A percentile compares a stretch with the other conserved stretches of the same genome.
phyloP scores from a whole-genome alignment of 2,113 vertebrate genomes.

The Lethenteron reissneri region DNA sequence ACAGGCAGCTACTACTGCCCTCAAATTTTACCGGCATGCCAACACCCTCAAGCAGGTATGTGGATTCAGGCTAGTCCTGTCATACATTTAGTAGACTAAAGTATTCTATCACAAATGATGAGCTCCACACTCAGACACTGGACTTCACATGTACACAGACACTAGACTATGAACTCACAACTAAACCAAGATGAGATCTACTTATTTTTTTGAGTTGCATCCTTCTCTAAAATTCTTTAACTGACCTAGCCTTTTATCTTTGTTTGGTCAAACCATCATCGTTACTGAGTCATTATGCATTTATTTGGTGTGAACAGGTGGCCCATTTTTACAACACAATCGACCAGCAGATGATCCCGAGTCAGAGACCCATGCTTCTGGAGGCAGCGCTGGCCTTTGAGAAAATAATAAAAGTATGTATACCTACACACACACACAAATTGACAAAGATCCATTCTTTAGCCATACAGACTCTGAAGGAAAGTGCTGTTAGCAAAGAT shows the following conservation, averaged over 20 bases:
- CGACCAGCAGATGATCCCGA: constrained; percentile 93
- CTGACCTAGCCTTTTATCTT: too few relatives aligned
- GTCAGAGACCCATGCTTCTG: constrained; percentile 92
- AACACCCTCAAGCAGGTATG: constrained; percentile 71
- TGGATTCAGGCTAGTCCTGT: constrained; percentile 9
- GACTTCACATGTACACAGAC: too few relatives aligned
- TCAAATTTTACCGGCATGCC: constrained; percentile 79
- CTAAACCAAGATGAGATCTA: constrained; percentile 1
- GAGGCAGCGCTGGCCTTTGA: constrained; percentile 76
- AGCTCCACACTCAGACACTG: too few relatives aligned
- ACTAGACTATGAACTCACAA: too few relatives aligned
- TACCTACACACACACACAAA: not conserved
- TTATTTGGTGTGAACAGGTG: constrained; percentile 33
- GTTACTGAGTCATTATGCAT: not conserved
- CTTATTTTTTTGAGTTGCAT: not conserved
- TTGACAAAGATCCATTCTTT: too few relatives aligned
- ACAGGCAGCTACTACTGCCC: constrained; percentile 45
- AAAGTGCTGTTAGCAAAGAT: too few relatives aligned
- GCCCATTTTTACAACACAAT: constrained; percentile 97
- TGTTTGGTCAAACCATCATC: too few relatives aligned
- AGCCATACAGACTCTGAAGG: too few relatives aligned
- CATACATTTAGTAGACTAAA: too few relatives aligned
- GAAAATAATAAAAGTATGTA: constrained; percentile 73
- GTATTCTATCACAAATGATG: too few relatives aligned
- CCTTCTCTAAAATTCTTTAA: too few relatives aligned